These are phyloP conservation scores for Monodelphis domestica DNA, from an alignment of 2,797 vertebrate genomes.

Conservation along the genomic window DNA sequence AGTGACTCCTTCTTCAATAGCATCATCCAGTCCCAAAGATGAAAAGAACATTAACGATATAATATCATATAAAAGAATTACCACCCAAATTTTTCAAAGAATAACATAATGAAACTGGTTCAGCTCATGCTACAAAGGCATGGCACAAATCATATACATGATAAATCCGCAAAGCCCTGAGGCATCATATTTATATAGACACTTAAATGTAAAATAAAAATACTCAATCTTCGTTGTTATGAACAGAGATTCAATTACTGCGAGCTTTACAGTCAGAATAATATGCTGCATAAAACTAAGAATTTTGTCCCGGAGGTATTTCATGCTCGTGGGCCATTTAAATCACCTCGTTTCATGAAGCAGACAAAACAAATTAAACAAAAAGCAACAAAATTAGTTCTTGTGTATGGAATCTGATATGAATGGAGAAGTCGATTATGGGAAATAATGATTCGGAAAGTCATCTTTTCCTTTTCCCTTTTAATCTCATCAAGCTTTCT, in stretches of 20 bases:
- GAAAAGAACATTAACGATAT: constrained; percentile 75
- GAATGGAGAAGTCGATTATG: constrained; percentile 61
- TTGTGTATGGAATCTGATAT: constrained; percentile 74
- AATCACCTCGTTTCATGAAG: constrained; percentile 81
- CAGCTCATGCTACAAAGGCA: constrained; percentile 76
- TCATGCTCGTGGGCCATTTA: constrained; percentile 81
- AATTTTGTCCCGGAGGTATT: constrained; percentile 81
- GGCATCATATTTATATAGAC: constrained; percentile 83
- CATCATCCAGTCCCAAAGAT: constrained; percentile 71
- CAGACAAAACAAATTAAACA: constrained; percentile 82
- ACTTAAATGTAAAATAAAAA: constrained; percentile 86
- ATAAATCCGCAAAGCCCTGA: constrained; percentile 82
- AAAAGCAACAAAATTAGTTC: constrained; percentile 75
- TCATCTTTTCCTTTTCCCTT: constrained; percentile 20
- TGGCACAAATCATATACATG: constrained; percentile 72
- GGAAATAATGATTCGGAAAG: constrained; percentile 28
- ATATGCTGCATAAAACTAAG: constrained; percentile 78
- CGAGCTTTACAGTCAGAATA: constrained; percentile 82
- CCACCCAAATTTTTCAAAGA: constrained; percentile 65
- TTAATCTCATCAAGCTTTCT: constrained; percentile 62
- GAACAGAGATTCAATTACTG: constrained; percentile 84
- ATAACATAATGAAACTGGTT: constrained; percentile 80
- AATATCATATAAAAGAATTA: constrained; percentile 75
- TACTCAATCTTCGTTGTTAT: constrained; percentile 82
- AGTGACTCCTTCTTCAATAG: constrained; percentile 77